These are phyloP conservation scores for Rhabdomys dilectus DNA, from an alignment of 2,113 vertebrate species.

Conservation along the genomic window DNA sequence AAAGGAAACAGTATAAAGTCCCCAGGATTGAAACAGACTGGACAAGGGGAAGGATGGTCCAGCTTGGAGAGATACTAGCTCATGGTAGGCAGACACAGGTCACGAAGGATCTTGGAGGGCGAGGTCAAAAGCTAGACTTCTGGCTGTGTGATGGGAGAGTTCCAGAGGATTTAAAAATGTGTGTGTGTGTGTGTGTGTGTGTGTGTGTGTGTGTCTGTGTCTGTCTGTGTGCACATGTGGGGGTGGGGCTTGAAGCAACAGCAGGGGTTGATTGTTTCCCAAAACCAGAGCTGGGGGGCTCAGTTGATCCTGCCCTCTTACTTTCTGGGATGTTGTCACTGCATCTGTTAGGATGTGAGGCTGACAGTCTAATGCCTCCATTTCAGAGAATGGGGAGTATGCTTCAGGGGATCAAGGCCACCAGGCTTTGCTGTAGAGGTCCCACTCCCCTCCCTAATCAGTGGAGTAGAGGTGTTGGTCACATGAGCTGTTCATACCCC, in stretches of 20 bases:
- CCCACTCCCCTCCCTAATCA: rapidly evolving
- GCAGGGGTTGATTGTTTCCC: background rate
- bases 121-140: background rate
- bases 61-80: background rate
- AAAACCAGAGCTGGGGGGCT: background rate
- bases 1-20: background rate
- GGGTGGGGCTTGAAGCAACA: background rate
- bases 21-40: no score
- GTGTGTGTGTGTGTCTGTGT: no score
- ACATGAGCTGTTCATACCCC: background rate
- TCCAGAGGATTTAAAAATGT: background rate
- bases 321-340: background rate
- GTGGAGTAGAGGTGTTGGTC: background rate
- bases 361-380: background rate
- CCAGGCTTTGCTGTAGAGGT: background rate
- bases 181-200: background rate
- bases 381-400: background rate
- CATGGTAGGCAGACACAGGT: background rate
- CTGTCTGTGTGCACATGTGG: no score
- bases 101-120: background rate
- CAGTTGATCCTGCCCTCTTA: no score
- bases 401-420: no score
- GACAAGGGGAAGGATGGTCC: background rate
- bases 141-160: background rate
- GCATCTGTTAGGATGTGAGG: background rate